Conservation (phyloP, 2,888 invertebrate genomes). For the Epicampocera succincta region DNA sequence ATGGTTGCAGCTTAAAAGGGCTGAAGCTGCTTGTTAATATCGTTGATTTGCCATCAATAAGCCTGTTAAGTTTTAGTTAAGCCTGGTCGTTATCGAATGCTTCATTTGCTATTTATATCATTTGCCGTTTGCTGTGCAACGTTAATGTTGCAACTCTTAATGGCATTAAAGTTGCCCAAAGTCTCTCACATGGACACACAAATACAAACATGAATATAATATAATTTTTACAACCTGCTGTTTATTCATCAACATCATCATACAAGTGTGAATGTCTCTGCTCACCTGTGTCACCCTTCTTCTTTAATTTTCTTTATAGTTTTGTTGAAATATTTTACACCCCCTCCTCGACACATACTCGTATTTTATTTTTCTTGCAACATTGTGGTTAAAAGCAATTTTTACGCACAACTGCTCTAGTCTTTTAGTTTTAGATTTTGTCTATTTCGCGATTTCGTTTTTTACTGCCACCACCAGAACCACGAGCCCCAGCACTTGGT, state of each 20-base stretch:
- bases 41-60: conserved; percentile 49
- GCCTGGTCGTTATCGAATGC: conserved; percentile 14
- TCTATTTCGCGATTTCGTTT: not conserved
- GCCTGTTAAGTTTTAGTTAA: conserved; percentile 45
- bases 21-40: conserved; percentile 36
- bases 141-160: conserved; percentile 5
- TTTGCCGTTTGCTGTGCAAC: not conserved
- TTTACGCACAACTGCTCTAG: not conserved
- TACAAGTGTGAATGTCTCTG: no score
- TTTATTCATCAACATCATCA: conserved; percentile 3
- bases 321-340: not conserved
- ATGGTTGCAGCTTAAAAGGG: conserved; percentile 22
- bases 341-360: not conserved
- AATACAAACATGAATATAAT: not conserved
- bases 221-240: not conserved
- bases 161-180: not conserved
- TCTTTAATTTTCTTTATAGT: not conserved
- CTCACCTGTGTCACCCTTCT: not conserved
- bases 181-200: not conserved
- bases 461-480: not conserved
- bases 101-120: not conserved
- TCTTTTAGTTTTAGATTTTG: conserved; percentile 24
- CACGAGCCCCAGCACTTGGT: conserved; percentile 6
- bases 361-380: conserved; percentile 4
- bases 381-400: conserved; percentile 6